A percentile compares a stretch with the other conserved stretches of the same genome.
Conservation (phyloP, 2,797 vertebrate species). For the Sebastes trivittatus region DNA sequence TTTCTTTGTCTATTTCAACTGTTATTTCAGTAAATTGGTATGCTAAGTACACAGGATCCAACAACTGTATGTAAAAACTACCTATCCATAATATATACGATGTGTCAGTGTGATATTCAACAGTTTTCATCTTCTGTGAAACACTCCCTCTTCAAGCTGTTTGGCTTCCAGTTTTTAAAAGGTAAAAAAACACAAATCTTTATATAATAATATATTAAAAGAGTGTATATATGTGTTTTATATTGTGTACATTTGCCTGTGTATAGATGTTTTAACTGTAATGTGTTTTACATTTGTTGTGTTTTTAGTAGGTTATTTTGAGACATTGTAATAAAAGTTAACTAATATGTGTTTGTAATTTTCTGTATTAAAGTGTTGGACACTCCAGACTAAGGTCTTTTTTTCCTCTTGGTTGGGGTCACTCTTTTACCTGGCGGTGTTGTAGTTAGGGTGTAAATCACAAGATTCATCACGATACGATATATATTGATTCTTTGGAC, state of each 20-base stretch:
- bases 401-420: not conserved
- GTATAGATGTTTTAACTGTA: conserved; percentile 86
- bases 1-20: conserved; percentile 28
- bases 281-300: conserved; percentile 79
- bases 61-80: conserved; percentile 86
- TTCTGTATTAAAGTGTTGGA: conserved; percentile 84
- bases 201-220: conserved; percentile 92
- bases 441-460: too few relatives aligned
- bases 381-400: conserved; percentile 43
- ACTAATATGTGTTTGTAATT: conserved; percentile 82
- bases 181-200: conserved; percentile 77
- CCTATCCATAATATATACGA: conserved; percentile 73
- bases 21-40: conserved; percentile 35
- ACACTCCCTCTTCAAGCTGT: conserved; percentile 80
- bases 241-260: conserved; percentile 88
- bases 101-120: conserved; percentile 47
- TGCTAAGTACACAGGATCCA: conserved; percentile 77
- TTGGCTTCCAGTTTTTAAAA: conserved; percentile 77
- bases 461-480: too few relatives aligned
- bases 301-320: conserved; percentile 73
- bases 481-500: too few relatives aligned
- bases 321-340: conserved; percentile 76
- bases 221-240: conserved; percentile 88
- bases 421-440: not conserved
- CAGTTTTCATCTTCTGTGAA: conserved; percentile 57